Conservation (phyloP, 2,888 invertebrate species). For the Tachina lurida region DNA sequence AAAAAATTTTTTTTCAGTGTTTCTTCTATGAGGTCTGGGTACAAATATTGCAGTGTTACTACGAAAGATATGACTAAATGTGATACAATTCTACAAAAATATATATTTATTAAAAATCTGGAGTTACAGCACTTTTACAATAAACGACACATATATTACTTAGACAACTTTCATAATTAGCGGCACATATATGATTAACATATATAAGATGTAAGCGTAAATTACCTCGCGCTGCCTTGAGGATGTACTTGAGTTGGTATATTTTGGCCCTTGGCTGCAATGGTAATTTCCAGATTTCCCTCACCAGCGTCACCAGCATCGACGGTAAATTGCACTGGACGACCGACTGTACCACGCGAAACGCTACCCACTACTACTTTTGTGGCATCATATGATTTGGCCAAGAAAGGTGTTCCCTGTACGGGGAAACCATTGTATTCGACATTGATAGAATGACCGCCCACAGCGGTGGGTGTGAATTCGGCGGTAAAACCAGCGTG, state of each 20-base stretch:
- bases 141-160: too few relatives aligned
- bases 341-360: slow-evolving; percentile 92
- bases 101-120: too few relatives aligned
- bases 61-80: too few relatives aligned
- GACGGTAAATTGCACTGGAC: slow-evolving; percentile 96
- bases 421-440: slow-evolving; percentile 95
- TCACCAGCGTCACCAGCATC: slow-evolving; percentile 98
- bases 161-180: too few relatives aligned
- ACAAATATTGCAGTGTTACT: too few relatives aligned
- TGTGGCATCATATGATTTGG: slow-evolving; percentile 96
- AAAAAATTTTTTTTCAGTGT: too few relatives aligned
- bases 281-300: slow-evolving; percentile 98
- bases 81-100: too few relatives aligned
- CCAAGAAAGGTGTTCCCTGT: slow-evolving; percentile 93
- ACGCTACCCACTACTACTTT: slow-evolving; percentile 92
- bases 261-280: slow-evolving; percentile 95
- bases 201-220: background rate
- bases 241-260: slow-evolving; percentile 98
- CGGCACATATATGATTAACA: background rate
- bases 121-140: too few relatives aligned
- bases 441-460: slow-evolving; percentile 94
- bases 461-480: slow-evolving; percentile 96
- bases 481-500: slow-evolving; percentile 94
- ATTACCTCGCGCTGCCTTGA: slow-evolving; percentile 88
- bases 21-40: too few relatives aligned